Evolutionary conservation across 2,797 vertebrate genomes (phyloP).

Genomic region (Spheniscus humboldti): DNA sequence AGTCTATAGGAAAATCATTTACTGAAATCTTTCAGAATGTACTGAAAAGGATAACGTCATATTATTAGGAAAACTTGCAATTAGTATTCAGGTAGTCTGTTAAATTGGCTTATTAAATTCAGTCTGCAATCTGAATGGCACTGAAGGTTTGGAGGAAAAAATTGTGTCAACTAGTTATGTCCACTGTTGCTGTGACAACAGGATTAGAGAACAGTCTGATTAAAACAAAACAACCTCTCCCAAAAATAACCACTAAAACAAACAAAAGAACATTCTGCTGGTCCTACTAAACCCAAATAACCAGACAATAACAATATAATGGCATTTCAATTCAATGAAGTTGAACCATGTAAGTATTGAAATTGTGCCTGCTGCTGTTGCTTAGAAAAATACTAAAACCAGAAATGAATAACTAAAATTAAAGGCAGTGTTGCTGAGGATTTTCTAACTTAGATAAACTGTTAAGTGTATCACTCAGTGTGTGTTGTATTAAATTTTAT

Average conservation of each 20-base stretch:
- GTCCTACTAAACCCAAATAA: neutral
- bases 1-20: neutral
- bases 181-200: constrained; percentile 70
- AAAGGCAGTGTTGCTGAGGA: neutral
- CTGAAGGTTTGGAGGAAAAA: constrained; percentile 20
- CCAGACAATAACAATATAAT: neutral
- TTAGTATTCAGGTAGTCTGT: constrained; percentile 32
- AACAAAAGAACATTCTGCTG: neutral
- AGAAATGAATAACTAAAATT: neutral
- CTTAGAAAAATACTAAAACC: neutral
- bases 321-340: neutral
- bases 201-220: constrained; percentile 23
- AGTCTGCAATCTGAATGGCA: constrained; percentile 22
- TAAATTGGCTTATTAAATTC: constrained; percentile 61
- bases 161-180: constrained; percentile 12
- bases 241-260: neutral
- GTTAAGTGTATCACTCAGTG: neutral
- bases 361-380: neutral
- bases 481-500: neutral
- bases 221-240: constrained; percentile 8
- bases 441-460: neutral
- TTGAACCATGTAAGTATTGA: neutral
- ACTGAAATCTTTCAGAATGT: neutral
- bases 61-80: constrained; percentile 4
- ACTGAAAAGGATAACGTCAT: neutral